Evolutionary conservation across 2,113 vertebrate genomes (phyloP).

Genomic region (Melanotaenia duboulayi): DNA sequence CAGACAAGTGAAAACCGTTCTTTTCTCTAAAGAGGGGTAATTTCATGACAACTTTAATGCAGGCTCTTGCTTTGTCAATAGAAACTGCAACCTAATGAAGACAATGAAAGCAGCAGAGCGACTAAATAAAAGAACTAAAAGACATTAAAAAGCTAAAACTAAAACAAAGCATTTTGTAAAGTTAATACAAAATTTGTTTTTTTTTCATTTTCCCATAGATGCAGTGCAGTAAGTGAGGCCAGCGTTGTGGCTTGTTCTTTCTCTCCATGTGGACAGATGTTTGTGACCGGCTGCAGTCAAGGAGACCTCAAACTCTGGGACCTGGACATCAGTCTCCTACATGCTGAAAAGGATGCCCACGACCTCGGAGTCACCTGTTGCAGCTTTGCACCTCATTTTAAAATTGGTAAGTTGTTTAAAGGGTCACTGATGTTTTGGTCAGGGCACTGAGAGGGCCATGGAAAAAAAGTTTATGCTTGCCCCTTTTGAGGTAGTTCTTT

Average conservation of each 20-base stretch:
- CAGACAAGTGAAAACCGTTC: too few relatives aligned
- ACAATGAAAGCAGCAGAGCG: neutral
- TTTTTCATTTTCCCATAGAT: constrained; percentile 70
- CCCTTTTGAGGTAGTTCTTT: too few relatives aligned
- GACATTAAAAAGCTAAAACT: too few relatives aligned
- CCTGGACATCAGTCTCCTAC: constrained; percentile 83
- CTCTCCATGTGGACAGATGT: constrained; percentile 84
- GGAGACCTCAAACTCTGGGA: constrained; percentile 91
- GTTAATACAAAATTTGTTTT: too few relatives aligned
- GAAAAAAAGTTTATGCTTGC: too few relatives aligned
- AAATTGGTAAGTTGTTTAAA: constrained; percentile 48
- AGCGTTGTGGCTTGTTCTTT: constrained; percentile 90
- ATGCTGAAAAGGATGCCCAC: constrained; percentile 85
- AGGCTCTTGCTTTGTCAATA: neutral
- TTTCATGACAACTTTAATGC: neutral
- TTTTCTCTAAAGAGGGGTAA: neutral
- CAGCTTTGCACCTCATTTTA: constrained; percentile 81
- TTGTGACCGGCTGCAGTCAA: constrained; percentile 88
- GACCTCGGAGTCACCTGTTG: constrained; percentile 92
- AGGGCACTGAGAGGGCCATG: too few relatives aligned
- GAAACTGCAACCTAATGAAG: neutral
- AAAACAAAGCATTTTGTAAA: neutral
- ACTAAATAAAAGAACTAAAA: neutral
- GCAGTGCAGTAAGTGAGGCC: constrained; percentile 82
- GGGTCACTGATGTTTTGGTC: too few relatives aligned